These are phyloP conservation scores for Labeo rohita DNA, from an alignment of 2,113 vertebrate species.

Conservation along the genomic window DNA sequence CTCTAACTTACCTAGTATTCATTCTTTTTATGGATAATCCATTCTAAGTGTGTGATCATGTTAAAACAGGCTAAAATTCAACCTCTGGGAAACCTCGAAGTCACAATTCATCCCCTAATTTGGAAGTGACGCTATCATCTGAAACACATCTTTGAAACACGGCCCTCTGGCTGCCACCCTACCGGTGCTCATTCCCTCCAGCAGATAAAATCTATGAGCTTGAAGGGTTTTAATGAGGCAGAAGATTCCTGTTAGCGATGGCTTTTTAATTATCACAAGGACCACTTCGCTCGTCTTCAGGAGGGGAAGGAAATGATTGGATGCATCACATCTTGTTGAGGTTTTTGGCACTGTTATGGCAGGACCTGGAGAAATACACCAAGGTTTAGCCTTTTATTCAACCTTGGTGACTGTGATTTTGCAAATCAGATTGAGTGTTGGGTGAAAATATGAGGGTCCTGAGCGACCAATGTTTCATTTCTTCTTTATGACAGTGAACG, in stretches of 20 bases:
- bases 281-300: constrained; percentile 52
- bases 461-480: not conserved
- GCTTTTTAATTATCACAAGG: constrained; percentile 67
- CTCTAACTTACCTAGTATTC: constrained; percentile 46
- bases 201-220: constrained; percentile 52
- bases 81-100: constrained; percentile 64
- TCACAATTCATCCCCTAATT: constrained; percentile 64
- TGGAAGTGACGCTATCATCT: constrained; percentile 61
- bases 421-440: not conserved
- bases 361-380: not conserved
- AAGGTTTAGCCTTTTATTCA: not conserved
- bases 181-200: constrained; percentile 41
- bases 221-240: constrained; percentile 67
- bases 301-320: constrained; percentile 22
- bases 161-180: constrained; percentile 55
- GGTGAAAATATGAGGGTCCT: not conserved
- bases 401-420: not conserved
- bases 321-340: constrained; percentile 21
- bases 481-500: not conserved
- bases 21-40: constrained; percentile 44
- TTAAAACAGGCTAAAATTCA: constrained; percentile 55
- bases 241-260: constrained; percentile 51
- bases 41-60: constrained; percentile 53
- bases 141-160: constrained; percentile 52
- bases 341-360: constrained; percentile 14